phyloP scores from a whole-genome alignment of 1,140 invertebrate genomes.

The Panonychus citri region DNA sequence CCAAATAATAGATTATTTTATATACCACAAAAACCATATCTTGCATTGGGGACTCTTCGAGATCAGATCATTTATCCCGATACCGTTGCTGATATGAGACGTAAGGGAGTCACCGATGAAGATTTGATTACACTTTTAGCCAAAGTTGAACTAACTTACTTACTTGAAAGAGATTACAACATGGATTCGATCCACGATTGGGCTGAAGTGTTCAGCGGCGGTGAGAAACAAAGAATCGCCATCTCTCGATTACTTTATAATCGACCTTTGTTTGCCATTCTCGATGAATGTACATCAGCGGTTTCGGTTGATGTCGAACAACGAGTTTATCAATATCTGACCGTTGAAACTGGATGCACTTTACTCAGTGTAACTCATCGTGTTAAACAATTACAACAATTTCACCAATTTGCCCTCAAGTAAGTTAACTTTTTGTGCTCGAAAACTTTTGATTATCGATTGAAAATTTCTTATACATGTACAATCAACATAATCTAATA shows the following conservation, averaged over 20 bases:
- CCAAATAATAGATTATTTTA: slow-evolving; percentile 84
- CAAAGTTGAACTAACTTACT: slow-evolving; percentile 62
- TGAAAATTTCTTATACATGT: too few species aligned
- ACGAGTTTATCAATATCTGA: slow-evolving; percentile 81
- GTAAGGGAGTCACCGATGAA: slow-evolving; percentile 28
- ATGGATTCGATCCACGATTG: slow-evolving; percentile 71
- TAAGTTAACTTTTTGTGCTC: background rate
- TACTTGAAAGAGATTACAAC: slow-evolving; percentile 50
- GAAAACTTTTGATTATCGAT: too few species aligned
- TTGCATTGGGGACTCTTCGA: slow-evolving; percentile 42
- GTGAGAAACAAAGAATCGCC: slow-evolving; percentile 90
- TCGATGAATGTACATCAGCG: slow-evolving; percentile 94
- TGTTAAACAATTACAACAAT: slow-evolving; percentile 8
- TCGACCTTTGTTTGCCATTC: slow-evolving; percentile 82
- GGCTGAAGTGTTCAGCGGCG: slow-evolving; percentile 92
- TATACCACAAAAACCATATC: slow-evolving; percentile 81
- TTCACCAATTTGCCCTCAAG: slow-evolving; percentile 4
- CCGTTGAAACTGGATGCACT: slow-evolving; percentile 20
- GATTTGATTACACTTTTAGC: slow-evolving; percentile 24
- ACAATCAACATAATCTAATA: too few species aligned
- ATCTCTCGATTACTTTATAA: slow-evolving; percentile 64
- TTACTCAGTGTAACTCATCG: slow-evolving; percentile 10
- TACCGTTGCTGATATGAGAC: slow-evolving; percentile 53
- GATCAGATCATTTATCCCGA: slow-evolving; percentile 95
- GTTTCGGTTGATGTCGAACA: slow-evolving; percentile 94